Percentiles rank a stretch among this genome's conserved stretches.
Conservation (phyloP, 2,888 invertebrate genomes). For the Leptodirus hochenwartii region DNA sequence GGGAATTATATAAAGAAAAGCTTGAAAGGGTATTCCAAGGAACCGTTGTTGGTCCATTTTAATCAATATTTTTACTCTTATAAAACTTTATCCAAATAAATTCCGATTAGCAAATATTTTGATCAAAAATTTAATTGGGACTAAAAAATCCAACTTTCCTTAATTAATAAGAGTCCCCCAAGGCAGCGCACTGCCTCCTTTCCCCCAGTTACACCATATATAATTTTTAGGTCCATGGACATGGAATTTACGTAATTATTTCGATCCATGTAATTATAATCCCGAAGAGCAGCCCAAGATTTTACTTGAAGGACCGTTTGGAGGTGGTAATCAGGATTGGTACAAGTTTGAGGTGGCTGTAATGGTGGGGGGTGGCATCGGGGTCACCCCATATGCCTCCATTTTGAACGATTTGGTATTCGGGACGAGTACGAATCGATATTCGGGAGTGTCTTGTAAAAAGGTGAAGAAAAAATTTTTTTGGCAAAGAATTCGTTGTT, state of each 20-base stretch:
- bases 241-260: slow-evolving; percentile 88
- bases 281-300: slow-evolving; percentile 74
- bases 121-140: no score
- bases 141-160: no score
- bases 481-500: no score
- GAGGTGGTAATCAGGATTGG: slow-evolving; percentile 97
- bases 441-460: slow-evolving; percentile 93
- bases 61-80: no score
- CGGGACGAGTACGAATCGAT: slow-evolving; percentile 87
- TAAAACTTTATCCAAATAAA: no score
- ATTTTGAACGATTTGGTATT: slow-evolving; percentile 92
- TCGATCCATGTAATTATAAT: slow-evolving; percentile 82
- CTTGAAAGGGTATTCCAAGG: no score
- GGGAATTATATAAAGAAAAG: no score
- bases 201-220: slow-evolving; percentile 4
- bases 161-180: no score
- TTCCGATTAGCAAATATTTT: no score
- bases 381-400: slow-evolving; percentile 93
- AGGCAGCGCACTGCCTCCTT: neutral
- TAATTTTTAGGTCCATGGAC: slow-evolving; percentile 69
- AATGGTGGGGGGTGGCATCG: slow-evolving; percentile 95
- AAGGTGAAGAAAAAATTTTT: no score
- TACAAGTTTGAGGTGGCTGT: slow-evolving; percentile 96
- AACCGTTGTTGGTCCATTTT: no score
- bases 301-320: slow-evolving; percentile 87